Conservation (phyloP, 2,888 invertebrate genomes). For the Ptychoptera contaminata region DNA sequence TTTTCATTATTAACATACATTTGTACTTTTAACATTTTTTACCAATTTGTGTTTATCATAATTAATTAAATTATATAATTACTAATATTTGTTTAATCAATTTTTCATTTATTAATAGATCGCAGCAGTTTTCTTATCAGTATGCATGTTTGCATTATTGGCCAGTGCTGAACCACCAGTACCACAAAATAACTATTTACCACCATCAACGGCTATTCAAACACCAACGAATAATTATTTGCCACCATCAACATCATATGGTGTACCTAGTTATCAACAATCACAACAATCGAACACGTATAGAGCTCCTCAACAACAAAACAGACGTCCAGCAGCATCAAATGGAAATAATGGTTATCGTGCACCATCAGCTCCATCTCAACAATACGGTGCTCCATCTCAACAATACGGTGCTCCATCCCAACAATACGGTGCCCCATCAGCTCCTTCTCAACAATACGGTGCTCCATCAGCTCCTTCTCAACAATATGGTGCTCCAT, state of each 20-base stretch:
- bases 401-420: constrained; percentile 21
- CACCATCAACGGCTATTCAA: constrained; percentile 7
- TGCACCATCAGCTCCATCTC: constrained; percentile 8
- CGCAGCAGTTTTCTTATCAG: constrained; percentile 26
- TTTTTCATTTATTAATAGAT: constrained; percentile 15
- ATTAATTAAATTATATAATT: no score
- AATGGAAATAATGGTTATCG: constrained; percentile 9
- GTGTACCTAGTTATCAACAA: constrained; percentile 19
- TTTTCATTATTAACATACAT: no score
- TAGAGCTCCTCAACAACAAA: constrained; percentile 29
- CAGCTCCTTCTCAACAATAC: constrained; percentile 31
- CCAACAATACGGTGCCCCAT: constrained; percentile 25
- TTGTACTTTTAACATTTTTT: no score
- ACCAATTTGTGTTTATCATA: no score
- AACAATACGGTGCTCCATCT: constrained; percentile 15
- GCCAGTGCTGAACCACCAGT: constrained; percentile 28
- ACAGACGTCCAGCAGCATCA: constrained; percentile 14
- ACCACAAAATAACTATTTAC: constrained; percentile 17
- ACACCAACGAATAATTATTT: constrained; percentile 21
- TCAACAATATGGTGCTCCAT: constrained; percentile 28
- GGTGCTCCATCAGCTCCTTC: constrained; percentile 33
- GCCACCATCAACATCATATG: constrained; percentile 29
- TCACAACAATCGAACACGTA: constrained; percentile 29
- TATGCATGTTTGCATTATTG: constrained; percentile 22
- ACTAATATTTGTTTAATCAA: neutral